A percentile compares a stretch with the other conserved stretches of the same genome.
Conservation (phyloP, 2,888 invertebrate genomes). For the Argyresthia goedartella region DNA sequence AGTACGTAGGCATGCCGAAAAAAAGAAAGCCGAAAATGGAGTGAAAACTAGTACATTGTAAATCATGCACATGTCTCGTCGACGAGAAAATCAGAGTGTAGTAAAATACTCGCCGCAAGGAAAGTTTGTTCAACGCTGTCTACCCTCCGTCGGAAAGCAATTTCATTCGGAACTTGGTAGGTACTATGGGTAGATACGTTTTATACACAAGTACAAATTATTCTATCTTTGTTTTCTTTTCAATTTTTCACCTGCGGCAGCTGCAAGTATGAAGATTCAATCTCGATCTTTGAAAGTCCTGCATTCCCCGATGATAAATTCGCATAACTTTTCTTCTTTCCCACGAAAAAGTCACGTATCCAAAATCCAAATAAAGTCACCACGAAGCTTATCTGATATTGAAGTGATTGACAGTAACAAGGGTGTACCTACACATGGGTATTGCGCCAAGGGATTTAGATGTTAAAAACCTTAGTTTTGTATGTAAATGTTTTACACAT, state of each 20-base stretch:
- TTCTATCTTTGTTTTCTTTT: not conserved
- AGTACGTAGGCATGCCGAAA: too few relatives aligned
- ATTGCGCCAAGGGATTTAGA: too few relatives aligned
- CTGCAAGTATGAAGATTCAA: slow-evolving; percentile 38
- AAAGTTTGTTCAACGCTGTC: not conserved
- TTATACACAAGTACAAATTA: slow-evolving; percentile 5
- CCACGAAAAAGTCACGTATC: not conserved
- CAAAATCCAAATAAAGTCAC: slow-evolving; percentile 10
- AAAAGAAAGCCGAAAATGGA: too few relatives aligned
- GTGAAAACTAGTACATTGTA: too few relatives aligned
- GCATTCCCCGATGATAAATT: too few relatives aligned
- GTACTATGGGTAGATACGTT: too few relatives aligned
- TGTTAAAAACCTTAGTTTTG: too few relatives aligned
- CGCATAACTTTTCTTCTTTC: too few relatives aligned
- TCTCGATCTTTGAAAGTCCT: slow-evolving; percentile 8
- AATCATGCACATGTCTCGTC: too few relatives aligned
- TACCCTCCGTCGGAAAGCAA: slow-evolving; percentile 24
- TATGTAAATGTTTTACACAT: too few relatives aligned
- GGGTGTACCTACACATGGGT: not conserved
- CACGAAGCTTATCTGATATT: slow-evolving; percentile 16
- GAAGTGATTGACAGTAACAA: not conserved
- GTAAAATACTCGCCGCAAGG: too few relatives aligned
- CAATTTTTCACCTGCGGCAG: slow-evolving; percentile 47
- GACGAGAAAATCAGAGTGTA: too few relatives aligned
- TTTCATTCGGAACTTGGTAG: slow-evolving; percentile 44